These are phyloP conservation scores for Tetragnatha montana DNA, from an alignment of 2,888 invertebrate species.

Conservation along the genomic window DNA sequence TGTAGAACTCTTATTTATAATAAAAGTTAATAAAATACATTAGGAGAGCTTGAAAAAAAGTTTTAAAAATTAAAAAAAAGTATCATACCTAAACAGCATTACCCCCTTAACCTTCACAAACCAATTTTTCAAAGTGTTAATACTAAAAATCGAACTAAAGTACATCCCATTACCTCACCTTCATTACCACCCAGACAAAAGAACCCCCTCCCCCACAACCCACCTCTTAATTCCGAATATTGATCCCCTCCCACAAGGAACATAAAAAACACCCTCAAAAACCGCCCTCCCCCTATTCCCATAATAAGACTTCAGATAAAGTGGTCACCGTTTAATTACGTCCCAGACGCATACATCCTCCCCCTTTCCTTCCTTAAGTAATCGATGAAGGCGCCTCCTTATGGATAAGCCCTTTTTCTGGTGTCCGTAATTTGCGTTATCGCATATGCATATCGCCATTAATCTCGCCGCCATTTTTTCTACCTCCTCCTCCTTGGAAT, in stretches of 20 bases:
- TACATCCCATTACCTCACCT: background rate
- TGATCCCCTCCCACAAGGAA: background rate
- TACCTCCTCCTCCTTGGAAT: constrained; percentile 28
- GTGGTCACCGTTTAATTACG: constrained; percentile 46
- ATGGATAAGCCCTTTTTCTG: constrained; percentile 11
- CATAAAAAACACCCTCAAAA: constrained; percentile 7
- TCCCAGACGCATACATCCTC: constrained; percentile 21
- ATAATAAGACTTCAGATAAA: constrained; percentile 50
- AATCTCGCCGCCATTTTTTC: constrained; percentile 36
- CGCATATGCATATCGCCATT: constrained; percentile 54
- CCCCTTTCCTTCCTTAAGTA: constrained; percentile 23
- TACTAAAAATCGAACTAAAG: background rate
- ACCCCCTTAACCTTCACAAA: no score
- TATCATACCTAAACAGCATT: no score
- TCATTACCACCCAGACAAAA: background rate
- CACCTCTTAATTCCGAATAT: constrained; percentile 9
- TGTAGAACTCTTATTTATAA: no score
- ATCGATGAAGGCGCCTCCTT: constrained; percentile 17
- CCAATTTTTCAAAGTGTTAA: no score
- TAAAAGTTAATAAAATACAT: no score
- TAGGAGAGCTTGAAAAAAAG: no score
- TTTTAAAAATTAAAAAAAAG: no score
- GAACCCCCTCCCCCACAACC: background rate
- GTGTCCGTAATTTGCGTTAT: constrained; percentile 44
- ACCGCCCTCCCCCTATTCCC: constrained; percentile 19